Evolutionary conservation across 2,888 invertebrate species (phyloP).

Genomic region (Monopis laevigella): DNA sequence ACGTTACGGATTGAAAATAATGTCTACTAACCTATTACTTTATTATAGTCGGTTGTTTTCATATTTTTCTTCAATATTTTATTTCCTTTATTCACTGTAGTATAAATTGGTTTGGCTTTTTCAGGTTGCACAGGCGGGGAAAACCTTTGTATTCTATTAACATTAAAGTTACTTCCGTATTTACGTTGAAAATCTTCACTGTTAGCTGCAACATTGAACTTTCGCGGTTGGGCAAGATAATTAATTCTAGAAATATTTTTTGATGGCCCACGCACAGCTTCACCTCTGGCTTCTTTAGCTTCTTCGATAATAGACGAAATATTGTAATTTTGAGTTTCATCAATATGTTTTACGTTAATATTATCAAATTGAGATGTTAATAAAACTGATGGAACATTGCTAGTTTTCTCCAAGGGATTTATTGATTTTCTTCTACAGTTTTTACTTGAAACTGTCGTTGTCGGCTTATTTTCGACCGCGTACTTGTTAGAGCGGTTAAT

Average conservation of each 20-base stretch:
- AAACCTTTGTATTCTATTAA: constrained; percentile 32
- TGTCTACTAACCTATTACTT: too few species aligned
- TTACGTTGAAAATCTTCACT: constrained; percentile 37
- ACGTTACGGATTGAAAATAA: neutral
- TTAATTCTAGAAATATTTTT: constrained; percentile 37
- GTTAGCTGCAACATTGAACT: constrained; percentile 39
- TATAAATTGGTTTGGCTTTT: neutral
- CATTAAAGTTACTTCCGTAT: constrained; percentile 31
- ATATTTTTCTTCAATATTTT: too few species aligned
- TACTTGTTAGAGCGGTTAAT: too few species aligned
- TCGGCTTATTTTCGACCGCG: too few species aligned
- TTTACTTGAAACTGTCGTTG: too few species aligned
- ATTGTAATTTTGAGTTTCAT: constrained; percentile 17
- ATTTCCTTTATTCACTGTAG: neutral
- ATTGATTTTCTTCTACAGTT: too few species aligned
- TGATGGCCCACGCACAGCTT: constrained; percentile 52
- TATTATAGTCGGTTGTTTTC: too few species aligned
- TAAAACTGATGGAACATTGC: neutral
- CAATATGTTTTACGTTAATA: constrained; percentile 2
- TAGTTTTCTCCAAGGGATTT: constrained; percentile 15
- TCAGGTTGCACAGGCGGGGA: constrained; percentile 20
- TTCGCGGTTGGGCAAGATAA: constrained; percentile 49
- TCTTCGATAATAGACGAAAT: constrained; percentile 46
- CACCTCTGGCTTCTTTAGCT: constrained; percentile 50
- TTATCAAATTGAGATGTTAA: constrained; percentile 4